A percentile compares a stretch with the other conserved stretches of the same genome.
Conservation (phyloP, 2,888 invertebrate genomes). For the Acronicta psi region DNA sequence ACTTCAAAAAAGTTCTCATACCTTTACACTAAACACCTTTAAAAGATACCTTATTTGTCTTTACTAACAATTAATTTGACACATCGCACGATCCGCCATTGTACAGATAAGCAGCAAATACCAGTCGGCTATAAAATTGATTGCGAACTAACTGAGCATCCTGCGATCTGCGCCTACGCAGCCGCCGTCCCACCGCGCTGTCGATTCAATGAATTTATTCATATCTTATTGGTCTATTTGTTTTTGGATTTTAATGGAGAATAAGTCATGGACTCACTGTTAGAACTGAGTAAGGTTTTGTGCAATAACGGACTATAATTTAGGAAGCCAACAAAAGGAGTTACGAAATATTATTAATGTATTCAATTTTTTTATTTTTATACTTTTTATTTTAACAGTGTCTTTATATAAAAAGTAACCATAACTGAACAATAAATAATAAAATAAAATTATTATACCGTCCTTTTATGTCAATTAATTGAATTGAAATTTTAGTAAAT, state of each 20-base stretch:
- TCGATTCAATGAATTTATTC: conserved; percentile 60
- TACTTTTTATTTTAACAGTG: too few relatives aligned
- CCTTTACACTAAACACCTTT: too few relatives aligned
- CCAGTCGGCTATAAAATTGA: conserved; percentile 80
- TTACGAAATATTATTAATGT: too few relatives aligned
- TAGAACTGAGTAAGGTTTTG: background rate
- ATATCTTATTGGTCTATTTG: conserved; percentile 53
- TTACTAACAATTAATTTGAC: conserved; percentile 27
- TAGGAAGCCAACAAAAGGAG: background rate
- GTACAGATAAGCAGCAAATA: conserved; percentile 75
- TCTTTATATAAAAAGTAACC: too few relatives aligned
- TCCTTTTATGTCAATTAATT: too few relatives aligned
- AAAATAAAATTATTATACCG: too few relatives aligned
- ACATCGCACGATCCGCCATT: conserved; percentile 46
- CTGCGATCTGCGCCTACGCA: conserved; percentile 71
- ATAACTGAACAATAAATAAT: too few relatives aligned
- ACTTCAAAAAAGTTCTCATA: too few relatives aligned
- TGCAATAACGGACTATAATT: background rate
- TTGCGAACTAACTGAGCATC: conserved; percentile 76
- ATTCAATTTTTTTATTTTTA: too few relatives aligned
- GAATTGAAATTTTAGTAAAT: too few relatives aligned
- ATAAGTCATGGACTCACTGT: conserved; percentile 34
- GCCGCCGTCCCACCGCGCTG: conserved; percentile 58
- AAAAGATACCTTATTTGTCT: conserved; percentile 10
- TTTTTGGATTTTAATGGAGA: conserved; percentile 40